Conservation (phyloP, 1,140 invertebrate species). For the Aricia agestis region DNA sequence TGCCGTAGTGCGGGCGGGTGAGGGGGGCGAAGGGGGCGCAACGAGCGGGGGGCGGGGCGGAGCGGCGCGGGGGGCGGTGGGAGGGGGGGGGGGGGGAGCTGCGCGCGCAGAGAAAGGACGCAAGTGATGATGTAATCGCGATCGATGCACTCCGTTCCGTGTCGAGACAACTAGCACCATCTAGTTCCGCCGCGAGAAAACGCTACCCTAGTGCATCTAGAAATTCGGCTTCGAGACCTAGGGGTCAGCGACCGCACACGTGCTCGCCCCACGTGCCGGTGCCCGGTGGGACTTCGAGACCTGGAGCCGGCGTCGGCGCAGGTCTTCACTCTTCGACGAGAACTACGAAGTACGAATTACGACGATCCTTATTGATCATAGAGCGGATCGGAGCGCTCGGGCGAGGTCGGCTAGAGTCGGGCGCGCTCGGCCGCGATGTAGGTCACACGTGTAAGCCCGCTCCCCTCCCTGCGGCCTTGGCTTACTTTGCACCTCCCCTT, state of each 20-base stretch:
- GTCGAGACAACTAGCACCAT: conserved; percentile 36
- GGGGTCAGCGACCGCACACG: conserved; percentile 39
- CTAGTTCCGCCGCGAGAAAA: background rate
- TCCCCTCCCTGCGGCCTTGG: conserved; percentile 71
- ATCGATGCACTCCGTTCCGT: conserved; percentile 66
- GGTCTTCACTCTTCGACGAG: conserved; percentile 24
- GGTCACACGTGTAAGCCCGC: conserved; percentile 74
- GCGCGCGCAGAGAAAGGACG: conserved; percentile 73
- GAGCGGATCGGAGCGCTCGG: conserved; percentile 47
- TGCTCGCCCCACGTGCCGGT: conserved; percentile 32
- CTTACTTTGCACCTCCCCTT: conserved; percentile 72
- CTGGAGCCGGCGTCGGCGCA: conserved; percentile 18
- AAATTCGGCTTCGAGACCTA: conserved; percentile 17
- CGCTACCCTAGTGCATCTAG: background rate
- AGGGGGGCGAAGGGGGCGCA: conserved; percentile 23
- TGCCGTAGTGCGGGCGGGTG: conserved; percentile 47
- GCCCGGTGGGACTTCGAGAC: conserved; percentile 2
- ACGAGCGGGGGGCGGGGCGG: conserved; percentile 40
- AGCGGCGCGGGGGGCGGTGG: conserved; percentile 28
- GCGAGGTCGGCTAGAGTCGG: conserved; percentile 45
- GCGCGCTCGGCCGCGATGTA: conserved; percentile 55
- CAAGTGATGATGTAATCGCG: conserved; percentile 70
- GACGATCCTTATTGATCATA: conserved; percentile 56
- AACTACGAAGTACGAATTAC: conserved; percentile 36
- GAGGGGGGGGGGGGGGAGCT: conserved; percentile 39